Percentiles rank a stretch among this genome's conserved stretches.
Evolutionary conservation across 2,888 invertebrate species (phyloP).

Genomic region (Phymatocera aterrima): DNA sequence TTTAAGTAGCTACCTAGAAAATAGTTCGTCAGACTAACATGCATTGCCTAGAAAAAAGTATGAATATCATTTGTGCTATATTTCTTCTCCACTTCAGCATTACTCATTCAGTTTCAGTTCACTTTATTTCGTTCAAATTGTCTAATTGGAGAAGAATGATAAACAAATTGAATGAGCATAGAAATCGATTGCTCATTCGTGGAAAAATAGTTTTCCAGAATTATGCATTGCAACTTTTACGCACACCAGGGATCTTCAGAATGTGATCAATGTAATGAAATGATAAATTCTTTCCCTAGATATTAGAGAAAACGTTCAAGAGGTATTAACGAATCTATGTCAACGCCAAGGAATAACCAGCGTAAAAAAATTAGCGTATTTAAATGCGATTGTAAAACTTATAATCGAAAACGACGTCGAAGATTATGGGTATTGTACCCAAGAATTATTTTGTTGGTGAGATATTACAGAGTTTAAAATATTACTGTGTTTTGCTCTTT

Average conservation of each 20-base stretch:
- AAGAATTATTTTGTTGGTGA: conserved; percentile 90
- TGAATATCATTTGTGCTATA: too few species aligned
- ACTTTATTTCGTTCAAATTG: too few species aligned
- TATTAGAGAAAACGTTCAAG: conserved; percentile 77
- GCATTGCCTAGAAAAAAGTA: background rate
- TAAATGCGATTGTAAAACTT: conserved; percentile 92
- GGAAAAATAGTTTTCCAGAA: conserved; percentile 80
- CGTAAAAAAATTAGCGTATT: conserved; percentile 88
- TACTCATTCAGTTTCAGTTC: too few species aligned
- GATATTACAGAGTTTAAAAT: conserved; percentile 20
- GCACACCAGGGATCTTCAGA: conserved; percentile 69
- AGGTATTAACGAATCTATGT: conserved; percentile 80
- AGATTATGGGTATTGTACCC: conserved; percentile 84
- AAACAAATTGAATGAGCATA: too few species aligned
- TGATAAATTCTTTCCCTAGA: conserved; percentile 70
- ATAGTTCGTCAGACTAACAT: too few species aligned
- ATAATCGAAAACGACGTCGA: conserved; percentile 79
- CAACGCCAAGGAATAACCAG: conserved; percentile 82
- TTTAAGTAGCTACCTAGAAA: background rate
- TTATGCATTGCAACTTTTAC: conserved; percentile 72
- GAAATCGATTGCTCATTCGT: too few species aligned
- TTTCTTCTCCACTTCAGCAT: too few species aligned
- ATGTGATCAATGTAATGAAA: background rate
- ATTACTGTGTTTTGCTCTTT: background rate
- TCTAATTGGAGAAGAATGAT: too few species aligned